phyloP scores from a whole-genome alignment of 1,140 invertebrate species.

The Colletes gigas region DNA sequence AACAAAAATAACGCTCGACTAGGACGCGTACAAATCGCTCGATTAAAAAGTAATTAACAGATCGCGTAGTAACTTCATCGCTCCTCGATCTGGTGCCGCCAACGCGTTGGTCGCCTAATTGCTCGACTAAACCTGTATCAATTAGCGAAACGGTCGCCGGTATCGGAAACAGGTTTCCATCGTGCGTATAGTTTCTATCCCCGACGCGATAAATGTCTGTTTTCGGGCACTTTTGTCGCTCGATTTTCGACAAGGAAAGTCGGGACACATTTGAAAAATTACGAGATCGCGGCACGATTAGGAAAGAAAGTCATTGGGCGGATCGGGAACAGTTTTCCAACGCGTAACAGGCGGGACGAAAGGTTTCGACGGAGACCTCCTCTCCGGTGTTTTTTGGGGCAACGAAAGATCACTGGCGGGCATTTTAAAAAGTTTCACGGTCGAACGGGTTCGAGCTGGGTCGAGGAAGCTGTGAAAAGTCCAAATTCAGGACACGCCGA shows the following conservation, averaged over 20 bases:
- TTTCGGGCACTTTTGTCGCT: too few relatives aligned
- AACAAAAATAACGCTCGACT: neutral
- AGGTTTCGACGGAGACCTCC: neutral
- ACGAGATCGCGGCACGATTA: too few relatives aligned
- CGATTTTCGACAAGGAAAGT: neutral
- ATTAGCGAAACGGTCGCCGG: neutral
- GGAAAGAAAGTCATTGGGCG: too few relatives aligned
- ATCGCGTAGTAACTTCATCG: neutral
- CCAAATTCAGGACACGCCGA: constrained; percentile 21
- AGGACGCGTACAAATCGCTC: neutral
- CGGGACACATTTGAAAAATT: neutral
- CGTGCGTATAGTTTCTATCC: too few relatives aligned
- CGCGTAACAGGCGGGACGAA: too few relatives aligned
- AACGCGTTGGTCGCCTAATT: neutral
- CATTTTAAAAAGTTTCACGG: neutral
- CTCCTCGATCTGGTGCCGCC: too few relatives aligned
- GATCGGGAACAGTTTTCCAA: too few relatives aligned
- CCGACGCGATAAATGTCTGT: too few relatives aligned
- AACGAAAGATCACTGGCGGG: neutral
- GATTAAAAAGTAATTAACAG: constrained; percentile 6
- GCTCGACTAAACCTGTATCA: neutral
- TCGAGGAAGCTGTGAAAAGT: neutral
- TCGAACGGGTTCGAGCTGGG: too few relatives aligned
- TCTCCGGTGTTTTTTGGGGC: neutral
- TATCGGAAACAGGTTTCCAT: too few relatives aligned